Base-by-base conservation (phyloP, 2,797 vertebrate genomes). In the Telmatherina bonti region DNA sequence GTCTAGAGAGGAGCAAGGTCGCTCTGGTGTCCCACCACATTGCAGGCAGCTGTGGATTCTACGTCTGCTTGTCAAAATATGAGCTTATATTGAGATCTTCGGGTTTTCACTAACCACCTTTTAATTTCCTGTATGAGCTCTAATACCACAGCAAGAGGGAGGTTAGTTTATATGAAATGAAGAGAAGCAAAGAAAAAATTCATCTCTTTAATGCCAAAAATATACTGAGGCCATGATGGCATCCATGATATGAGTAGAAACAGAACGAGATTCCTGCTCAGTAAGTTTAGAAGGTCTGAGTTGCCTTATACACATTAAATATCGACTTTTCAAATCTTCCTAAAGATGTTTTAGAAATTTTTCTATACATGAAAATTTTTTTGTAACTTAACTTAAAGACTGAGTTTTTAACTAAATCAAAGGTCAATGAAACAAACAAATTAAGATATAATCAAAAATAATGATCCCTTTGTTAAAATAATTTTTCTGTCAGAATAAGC, bases 1-100 rank as follows among this genome's bases (percentile, higher is more conserved):
- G 33, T 49, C 30, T 60, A 24, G 31, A 63, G 41, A 73, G 59
- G 60, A 72, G 41, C 45, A 62, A 68, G 79, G 79, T 70, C 54
- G 35, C 29, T 7, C 36, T 60, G 74, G 65, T 74, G 51, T 38
- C 8, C 56, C 45, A 5, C 27, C 7, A 15, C 3, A 9, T 15
- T n/a, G 27, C 43, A 12, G 27, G 27, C 56, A 27, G 49, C 49
- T 35, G 15, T 24, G 2, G 35, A 26, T 47, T 24, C 36, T 30
- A 20, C 13, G 26, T 30, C 22, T 41, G 27, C 13, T n/a, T 30
- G 57, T 29, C 33, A 51, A 12, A 4, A 9, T 22, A 5, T 11
- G 0, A 51, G 8, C 64, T 27, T 52, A 60, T 30, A 24, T 47
- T 62, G 26, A 53, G n/a, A 33, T 49, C 62, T 36, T 61, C 2